phyloP scores from a whole-genome alignment of 1,140 invertebrate genomes.

The Diabrotica virgifera region DNA sequence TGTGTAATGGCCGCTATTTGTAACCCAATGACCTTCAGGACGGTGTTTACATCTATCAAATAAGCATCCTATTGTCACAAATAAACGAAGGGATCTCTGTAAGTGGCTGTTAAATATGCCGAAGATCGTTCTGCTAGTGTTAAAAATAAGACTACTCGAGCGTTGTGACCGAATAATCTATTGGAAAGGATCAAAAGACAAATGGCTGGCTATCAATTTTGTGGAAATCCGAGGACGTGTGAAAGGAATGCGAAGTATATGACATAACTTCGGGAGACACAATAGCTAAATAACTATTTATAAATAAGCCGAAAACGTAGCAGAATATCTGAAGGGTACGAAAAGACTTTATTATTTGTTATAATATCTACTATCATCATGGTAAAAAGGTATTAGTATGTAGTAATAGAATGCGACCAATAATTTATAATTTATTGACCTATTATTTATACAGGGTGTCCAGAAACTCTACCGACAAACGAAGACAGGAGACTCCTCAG shows the following conservation, averaged over 20 bases:
- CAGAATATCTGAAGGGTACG: no score
- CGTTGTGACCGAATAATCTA: not conserved
- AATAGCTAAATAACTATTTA: no score
- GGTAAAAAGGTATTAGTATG: no score
- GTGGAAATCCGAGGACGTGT: not conserved
- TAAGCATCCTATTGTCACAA: not conserved
- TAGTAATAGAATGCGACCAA: no score
- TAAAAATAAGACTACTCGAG: not conserved
- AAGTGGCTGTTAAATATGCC: conserved; percentile 2
- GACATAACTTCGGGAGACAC: no score
- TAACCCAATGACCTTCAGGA: conserved; percentile 21
- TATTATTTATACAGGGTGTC: no score
- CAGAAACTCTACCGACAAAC: no score
- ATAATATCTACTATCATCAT: no score
- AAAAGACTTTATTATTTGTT: no score
- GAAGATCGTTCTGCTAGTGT: not conserved
- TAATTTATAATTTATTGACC: no score
- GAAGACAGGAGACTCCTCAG: no score
- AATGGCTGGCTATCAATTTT: conserved; percentile 3
- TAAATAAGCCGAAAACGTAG: no score
- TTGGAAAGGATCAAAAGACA: conserved; percentile 1
- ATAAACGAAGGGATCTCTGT: not conserved
- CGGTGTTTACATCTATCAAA: conserved; percentile 1
- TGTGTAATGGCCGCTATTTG: conserved; percentile 26
- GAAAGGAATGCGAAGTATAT: not conserved